phyloP scores from a whole-genome alignment of 1,140 invertebrate species.

The Lutraria rhynchaena region DNA sequence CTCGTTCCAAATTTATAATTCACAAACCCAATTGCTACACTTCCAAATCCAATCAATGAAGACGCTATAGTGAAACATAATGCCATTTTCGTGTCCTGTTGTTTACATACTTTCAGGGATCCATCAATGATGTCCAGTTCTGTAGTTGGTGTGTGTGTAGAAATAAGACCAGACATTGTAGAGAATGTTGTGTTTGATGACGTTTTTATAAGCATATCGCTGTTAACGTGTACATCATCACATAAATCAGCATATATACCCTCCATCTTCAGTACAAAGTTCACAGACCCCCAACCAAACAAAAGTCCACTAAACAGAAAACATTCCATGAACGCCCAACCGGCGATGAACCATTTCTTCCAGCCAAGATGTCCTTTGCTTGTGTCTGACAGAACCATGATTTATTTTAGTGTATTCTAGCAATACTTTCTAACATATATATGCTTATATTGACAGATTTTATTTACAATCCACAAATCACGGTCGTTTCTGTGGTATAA shows the following conservation, averaged over 20 bases:
- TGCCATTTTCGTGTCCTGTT: slow-evolving; percentile 58
- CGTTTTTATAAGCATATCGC: no score
- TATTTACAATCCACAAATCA: no score
- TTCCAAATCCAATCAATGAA: slow-evolving; percentile 66
- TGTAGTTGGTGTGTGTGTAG: no score
- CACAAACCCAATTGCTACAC: slow-evolving; percentile 67
- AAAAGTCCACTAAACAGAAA: slow-evolving; percentile 65
- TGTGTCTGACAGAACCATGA: slow-evolving; percentile 42
- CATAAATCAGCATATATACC: slow-evolving; percentile 63
- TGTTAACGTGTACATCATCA: no score
- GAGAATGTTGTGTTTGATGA: no score
- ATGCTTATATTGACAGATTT: no score
- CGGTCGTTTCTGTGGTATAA: no score
- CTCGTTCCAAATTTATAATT: slow-evolving; percentile 70
- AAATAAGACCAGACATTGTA: not conserved
- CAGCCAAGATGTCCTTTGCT: slow-evolving; percentile 40
- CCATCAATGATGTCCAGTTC: no score
- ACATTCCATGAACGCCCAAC: slow-evolving; percentile 65
- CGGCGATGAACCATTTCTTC: slow-evolving; percentile 50
- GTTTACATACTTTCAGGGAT: slow-evolving; percentile 57
- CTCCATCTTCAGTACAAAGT: slow-evolving; percentile 65
- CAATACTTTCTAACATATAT: no score
- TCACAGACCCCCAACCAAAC: slow-evolving; percentile 68
- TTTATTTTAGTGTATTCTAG: no score
- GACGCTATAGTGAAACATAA: slow-evolving; percentile 69